Conservation (phyloP, 2,113 vertebrate species). For the Toxostoma redivivum region DNA sequence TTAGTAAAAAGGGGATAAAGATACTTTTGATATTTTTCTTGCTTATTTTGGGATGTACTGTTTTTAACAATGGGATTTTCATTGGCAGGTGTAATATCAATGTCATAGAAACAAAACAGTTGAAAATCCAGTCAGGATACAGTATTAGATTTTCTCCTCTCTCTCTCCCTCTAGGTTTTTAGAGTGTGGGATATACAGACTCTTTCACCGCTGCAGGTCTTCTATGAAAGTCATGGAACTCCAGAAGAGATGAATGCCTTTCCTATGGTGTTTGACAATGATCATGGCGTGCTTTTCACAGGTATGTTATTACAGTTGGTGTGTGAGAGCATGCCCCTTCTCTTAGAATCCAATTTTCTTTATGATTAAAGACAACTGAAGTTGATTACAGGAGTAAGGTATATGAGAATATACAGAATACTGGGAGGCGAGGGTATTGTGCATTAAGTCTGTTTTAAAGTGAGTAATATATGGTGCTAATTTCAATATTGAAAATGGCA, state of each 20-base stretch:
- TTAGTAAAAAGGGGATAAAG: neutral
- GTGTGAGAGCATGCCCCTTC: neutral
- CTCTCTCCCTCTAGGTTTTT: conserved; percentile 51
- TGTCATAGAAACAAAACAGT: neutral
- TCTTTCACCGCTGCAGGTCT: conserved; percentile 70
- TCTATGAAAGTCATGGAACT: conserved; percentile 57
- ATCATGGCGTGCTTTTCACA: conserved; percentile 46
- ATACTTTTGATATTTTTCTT: neutral
- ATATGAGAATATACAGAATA: neutral
- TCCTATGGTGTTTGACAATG: conserved; percentile 68
- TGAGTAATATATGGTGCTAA: neutral
- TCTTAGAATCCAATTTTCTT: neutral
- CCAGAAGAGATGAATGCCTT: conserved; percentile 63
- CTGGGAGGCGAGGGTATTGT: neutral
- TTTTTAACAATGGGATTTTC: neutral
- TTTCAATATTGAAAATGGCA: neutral
- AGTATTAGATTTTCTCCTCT: neutral
- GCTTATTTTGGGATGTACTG: neutral
- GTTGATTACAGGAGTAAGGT: neutral
- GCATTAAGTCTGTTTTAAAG: neutral
- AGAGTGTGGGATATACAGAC: conserved; percentile 73
- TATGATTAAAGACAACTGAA: neutral
- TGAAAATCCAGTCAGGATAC: neutral
- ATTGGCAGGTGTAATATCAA: neutral
- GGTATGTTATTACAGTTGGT: conserved; percentile 5